Base-by-base conservation (phyloP, 2,113 vertebrate species). In the Rhodinocichla rosea region DNA sequence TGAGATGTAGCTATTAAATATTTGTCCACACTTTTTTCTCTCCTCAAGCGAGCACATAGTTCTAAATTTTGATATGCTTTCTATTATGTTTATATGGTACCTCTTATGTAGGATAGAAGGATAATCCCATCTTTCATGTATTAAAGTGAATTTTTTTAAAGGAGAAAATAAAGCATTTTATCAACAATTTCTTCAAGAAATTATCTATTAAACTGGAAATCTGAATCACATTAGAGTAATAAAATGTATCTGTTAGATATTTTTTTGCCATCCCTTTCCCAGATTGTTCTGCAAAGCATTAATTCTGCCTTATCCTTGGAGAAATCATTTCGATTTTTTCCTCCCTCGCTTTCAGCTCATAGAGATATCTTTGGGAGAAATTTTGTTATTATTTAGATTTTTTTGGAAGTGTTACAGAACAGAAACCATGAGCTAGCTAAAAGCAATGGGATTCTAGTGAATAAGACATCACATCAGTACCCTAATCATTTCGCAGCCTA, bases 401-500 rank as follows among this genome's bases (percentile, higher is more conserved):
- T 82, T 83, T 94, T 92, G 53, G 90, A 94, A 92, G 74, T 37
- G 9, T 44, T 79, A 45, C 45, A 89, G 45, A 60, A 24, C 27
- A 55, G 57, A 83, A 79, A 93, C 26, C 39, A 26, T 49, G 83
- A 95, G 73, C 95, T 96, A 94, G 49, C 55, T 96, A 78, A 97
- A 91, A 97, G 69, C n/a, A 89, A 81, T 68, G 40, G n/a, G 83
- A 90, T 92, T 91, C 87, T 74, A 93, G 86, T 95, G 91, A 97
- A 64, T 97, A 97, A 98, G 96, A 95, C 90, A 96, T 97, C 96
- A 96, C 90, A 96, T 93, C 95, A 93, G 92, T 95, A 96, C 76
- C 92, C 84, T 97, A 96, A 97, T 97, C 56, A 92, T 87, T 97
- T 97, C 92, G 97, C 89, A 96, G 97, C 96, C 96, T 95, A 96